These are phyloP conservation scores for Drosophila greeni DNA, from an alignment of 2,888 invertebrate species.

Conservation along the genomic window DNA sequence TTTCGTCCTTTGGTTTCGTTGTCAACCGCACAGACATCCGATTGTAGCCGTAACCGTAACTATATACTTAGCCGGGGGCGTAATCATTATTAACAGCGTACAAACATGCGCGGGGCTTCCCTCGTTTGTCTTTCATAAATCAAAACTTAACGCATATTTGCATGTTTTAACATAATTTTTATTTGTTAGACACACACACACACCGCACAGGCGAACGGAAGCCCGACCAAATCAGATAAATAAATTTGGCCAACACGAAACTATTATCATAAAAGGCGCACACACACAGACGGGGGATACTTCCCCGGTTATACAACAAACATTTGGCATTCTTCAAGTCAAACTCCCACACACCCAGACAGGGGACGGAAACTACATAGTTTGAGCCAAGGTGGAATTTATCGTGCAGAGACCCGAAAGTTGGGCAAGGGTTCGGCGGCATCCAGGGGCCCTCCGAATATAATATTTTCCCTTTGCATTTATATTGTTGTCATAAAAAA, in stretches of 20 bases:
- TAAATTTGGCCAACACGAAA: constrained; percentile 75
- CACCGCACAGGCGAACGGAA: constrained; percentile 11
- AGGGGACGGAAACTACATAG: constrained; percentile 15
- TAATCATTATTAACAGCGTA: constrained; percentile 67
- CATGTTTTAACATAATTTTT: constrained; percentile 77
- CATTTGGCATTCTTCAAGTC: constrained; percentile 59
- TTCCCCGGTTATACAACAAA: constrained; percentile 67
- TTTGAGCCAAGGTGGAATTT: constrained; percentile 67
- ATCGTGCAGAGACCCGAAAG: constrained; percentile 63
- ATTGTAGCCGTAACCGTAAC: constrained; percentile 45
- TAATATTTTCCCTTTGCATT: constrained; percentile 64
- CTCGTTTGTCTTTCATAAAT: constrained; percentile 69
- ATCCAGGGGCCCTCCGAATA: constrained; percentile 13
- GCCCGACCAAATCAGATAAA: constrained; percentile 65
- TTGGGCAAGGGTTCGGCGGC: constrained; percentile 62
- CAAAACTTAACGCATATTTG: constrained; percentile 76
- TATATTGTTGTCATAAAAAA: constrained; percentile 76
- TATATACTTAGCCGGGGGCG: constrained; percentile 42
- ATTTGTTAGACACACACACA: constrained; percentile 61
- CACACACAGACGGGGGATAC: constrained; percentile 27
- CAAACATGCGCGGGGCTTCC: constrained; percentile 36
- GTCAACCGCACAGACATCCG: constrained; percentile 38
- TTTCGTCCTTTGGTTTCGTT: constrained; percentile 2
- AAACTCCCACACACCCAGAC: constrained; percentile 26
- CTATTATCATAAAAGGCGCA: constrained; percentile 74